A percentile compares a stretch with the other conserved stretches of the same genome.
phyloP scores from a whole-genome alignment of 2,113 vertebrate species.

The Regulus satrapa region DNA sequence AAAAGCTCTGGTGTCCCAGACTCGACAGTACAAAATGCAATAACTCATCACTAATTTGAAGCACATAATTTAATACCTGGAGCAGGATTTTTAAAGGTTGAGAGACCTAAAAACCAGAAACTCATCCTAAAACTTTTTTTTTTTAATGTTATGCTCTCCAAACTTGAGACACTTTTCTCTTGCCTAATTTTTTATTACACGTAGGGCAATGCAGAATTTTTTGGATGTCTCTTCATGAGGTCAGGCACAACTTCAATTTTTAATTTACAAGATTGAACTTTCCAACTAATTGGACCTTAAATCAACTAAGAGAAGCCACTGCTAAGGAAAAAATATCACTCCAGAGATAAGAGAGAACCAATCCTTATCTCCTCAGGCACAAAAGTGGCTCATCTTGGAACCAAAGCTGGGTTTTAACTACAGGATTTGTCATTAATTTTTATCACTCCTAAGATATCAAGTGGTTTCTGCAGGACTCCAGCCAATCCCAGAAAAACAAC shows the following conservation, averaged over 20 bases:
- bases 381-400: neutral
- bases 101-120: neutral
- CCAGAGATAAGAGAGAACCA: neutral
- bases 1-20: neutral
- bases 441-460: neutral
- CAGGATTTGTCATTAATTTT: neutral
- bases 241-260: neutral
- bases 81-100: neutral
- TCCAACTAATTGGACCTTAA: neutral
- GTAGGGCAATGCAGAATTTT: neutral
- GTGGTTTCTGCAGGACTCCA: neutral
- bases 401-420: neutral
- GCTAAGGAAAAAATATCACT: neutral
- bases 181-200: neutral
- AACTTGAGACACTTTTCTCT: neutral
- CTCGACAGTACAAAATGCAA: neutral
- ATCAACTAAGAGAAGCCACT: neutral
- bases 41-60: neutral
- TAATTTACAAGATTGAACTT: neutral
- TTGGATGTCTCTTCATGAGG: neutral
- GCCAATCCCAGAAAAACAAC: neutral
- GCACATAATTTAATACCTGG: neutral
- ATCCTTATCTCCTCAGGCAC: neutral
- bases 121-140: neutral
- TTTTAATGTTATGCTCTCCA: neutral